Conservation (phyloP, 1,140 invertebrate species). For the Panagrolaimus sp. region DNA sequence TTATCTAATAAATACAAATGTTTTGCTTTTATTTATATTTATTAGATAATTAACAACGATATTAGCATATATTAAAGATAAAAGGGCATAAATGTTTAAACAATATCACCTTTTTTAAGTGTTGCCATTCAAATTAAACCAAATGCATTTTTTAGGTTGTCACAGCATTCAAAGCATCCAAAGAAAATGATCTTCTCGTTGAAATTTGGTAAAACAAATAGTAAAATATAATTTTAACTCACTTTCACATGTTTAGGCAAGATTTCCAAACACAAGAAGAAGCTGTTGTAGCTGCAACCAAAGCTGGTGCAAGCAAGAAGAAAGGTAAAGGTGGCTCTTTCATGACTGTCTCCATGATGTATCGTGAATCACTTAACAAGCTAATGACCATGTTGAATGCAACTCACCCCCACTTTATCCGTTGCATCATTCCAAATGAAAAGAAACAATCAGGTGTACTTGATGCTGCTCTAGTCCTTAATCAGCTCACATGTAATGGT, state of each 20-base stretch:
- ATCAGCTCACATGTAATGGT: constrained; percentile 95
- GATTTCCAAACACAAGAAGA: constrained; percentile 64
- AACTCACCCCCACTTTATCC: constrained; percentile 96
- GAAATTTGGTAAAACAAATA: constrained; percentile 44
- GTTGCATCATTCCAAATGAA: constrained; percentile 99
- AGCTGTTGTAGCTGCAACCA: constrained; percentile 33
- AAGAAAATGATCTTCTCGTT: constrained; percentile 46
- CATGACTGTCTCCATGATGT: constrained; percentile 57
- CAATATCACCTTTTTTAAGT: too few relatives aligned
- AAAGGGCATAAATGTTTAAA: too few relatives aligned
- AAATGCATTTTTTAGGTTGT: constrained; percentile 69
- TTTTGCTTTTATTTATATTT: too few relatives aligned
- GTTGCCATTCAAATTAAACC: too few relatives aligned
- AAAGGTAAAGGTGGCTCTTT: constrained; percentile 46
- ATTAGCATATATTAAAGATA: too few relatives aligned
- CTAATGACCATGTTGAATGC: constrained; percentile 47
- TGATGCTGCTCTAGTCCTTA: constrained; percentile 48
- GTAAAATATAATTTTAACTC: constrained; percentile 20
- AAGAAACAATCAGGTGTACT: constrained; percentile 75
- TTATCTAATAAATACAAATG: too few relatives aligned
- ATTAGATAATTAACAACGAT: too few relatives aligned
- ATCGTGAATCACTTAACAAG: constrained; percentile 57
- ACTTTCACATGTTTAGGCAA: background rate
- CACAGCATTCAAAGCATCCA: constrained; percentile 79
- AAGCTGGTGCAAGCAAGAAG: constrained; percentile 19